Evolutionary conservation across 2,888 invertebrate species (phyloP).

Genomic region (Xylota segnis): DNA sequence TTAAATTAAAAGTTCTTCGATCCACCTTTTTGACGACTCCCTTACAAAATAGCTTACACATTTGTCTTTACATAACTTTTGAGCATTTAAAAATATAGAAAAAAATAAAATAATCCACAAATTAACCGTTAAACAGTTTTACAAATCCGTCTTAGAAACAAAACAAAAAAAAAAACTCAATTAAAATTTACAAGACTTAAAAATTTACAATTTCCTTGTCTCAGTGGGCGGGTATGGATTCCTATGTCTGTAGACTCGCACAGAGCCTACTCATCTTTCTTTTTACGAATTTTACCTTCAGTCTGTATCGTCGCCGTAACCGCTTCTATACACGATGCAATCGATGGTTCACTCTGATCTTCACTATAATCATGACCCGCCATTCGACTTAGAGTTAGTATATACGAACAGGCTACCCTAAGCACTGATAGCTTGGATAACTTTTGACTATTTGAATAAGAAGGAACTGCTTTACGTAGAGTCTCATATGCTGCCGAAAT

Average conservation of each 20-base stretch:
- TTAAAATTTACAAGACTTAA: constrained; percentile 25
- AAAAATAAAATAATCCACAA: constrained; percentile 6
- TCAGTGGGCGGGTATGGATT: constrained; percentile 59
- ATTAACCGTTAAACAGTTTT: constrained; percentile 6
- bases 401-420: constrained; percentile 97
- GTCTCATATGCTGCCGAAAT: constrained; percentile 98
- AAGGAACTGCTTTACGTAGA: constrained; percentile 92
- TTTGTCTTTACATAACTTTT: constrained; percentile 3
- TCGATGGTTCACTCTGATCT: constrained; percentile 86
- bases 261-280: constrained; percentile 89
- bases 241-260: background rate
- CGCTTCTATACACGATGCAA: constrained; percentile 92
- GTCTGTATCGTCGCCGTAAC: constrained; percentile 97
- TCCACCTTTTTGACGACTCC: background rate
- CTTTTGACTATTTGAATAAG: constrained; percentile 97
- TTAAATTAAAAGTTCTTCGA: too few species aligned
- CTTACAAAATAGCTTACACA: background rate
- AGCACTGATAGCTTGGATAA: constrained; percentile 96
- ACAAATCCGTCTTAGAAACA: constrained; percentile 21
- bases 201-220: constrained; percentile 33
- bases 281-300: constrained; percentile 94
- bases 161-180: constrained; percentile 2
- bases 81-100: constrained; percentile 19
- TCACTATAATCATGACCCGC: constrained; percentile 89
- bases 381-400: constrained; percentile 92